These are phyloP conservation scores for Gymnocephalus cernua DNA, from an alignment of 2,113 vertebrate genomes.

Conservation along the genomic window DNA sequence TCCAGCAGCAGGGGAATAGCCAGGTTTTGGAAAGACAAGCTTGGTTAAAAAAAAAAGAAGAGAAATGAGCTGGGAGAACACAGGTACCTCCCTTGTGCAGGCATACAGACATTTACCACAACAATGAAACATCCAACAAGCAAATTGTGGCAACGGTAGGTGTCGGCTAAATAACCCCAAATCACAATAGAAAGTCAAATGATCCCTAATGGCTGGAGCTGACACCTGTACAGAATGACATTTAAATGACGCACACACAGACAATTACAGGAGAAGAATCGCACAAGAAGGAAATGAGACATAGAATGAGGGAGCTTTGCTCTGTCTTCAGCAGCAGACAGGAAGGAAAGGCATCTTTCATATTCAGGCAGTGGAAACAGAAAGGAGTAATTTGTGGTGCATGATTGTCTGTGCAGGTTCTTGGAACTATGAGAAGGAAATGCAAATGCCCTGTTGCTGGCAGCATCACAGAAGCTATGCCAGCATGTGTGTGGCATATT, in stretches of 20 bases:
- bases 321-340: conserved; percentile 18
- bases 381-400: conserved; percentile 25
- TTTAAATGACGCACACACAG: neutral
- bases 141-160: conserved; percentile 16
- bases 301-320: conserved; percentile 1
- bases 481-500: conserved; percentile 64
- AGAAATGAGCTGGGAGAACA: conserved; percentile 18
- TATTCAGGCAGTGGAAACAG: neutral
- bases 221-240: conserved; percentile 42
- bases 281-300: conserved; percentile 19
- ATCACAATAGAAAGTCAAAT: conserved; percentile 48
- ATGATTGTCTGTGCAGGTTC: conserved; percentile 57
- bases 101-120: conserved; percentile 39
- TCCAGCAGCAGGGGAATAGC: conserved; percentile 7
- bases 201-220: conserved; percentile 40
- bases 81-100: conserved; percentile 11
- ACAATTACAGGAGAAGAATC: conserved; percentile 19
- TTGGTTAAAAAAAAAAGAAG: conserved; percentile 1
- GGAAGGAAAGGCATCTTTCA: conserved; percentile 13
- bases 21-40: neutral
- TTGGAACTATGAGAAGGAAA: conserved; percentile 40
- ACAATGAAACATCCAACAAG: conserved; percentile 41
- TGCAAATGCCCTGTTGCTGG: conserved; percentile 58
- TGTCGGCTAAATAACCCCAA: conserved; percentile 30
- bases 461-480: conserved; percentile 26